A percentile compares a stretch with the other conserved stretches of the same genome.
Conservation (phyloP, 2,797 vertebrate species). For the Silurus lanzhouensis region DNA sequence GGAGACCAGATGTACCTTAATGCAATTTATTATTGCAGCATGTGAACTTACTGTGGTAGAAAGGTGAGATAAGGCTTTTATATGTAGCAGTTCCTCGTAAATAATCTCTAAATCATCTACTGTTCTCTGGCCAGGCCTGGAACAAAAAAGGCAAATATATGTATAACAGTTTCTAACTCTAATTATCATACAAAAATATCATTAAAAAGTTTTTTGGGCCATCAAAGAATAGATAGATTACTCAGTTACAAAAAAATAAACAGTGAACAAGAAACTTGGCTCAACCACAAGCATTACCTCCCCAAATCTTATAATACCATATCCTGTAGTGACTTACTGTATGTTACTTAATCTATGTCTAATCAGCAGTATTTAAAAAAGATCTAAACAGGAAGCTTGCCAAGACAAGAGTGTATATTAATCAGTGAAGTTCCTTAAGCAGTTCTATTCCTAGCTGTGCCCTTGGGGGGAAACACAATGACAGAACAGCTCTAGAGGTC, state of each 20-base stretch:
- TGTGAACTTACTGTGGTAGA: conserved; percentile 88
- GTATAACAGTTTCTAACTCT: background rate
- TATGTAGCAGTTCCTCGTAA: conserved; percentile 96
- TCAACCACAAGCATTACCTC: background rate
- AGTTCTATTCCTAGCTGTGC: conserved; percentile 30
- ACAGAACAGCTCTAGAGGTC: conserved; percentile 24
- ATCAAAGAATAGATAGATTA: background rate
- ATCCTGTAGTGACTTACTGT: conserved; percentile 6
- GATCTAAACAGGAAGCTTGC: conserved; percentile 15
- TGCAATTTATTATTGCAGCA: conserved; percentile 15
- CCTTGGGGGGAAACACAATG: conserved; percentile 24
- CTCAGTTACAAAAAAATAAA: background rate
- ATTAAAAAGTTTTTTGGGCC: background rate
- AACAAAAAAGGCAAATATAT: conserved; percentile 35
- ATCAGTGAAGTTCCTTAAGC: conserved; percentile 32
- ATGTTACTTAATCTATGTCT: conserved; percentile 13
- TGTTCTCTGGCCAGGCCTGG: conserved; percentile 89
- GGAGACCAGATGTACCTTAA: background rate
- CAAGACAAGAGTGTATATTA: conserved; percentile 28
- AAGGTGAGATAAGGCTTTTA: conserved; percentile 96
- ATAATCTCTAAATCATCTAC: conserved; percentile 95
- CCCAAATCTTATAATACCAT: background rate
- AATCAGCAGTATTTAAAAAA: conserved; percentile 27
- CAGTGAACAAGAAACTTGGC: background rate
- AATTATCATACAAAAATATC: background rate